A percentile compares a stretch with the other conserved stretches of the same genome.
phyloP scores from a whole-genome alignment of 1,140 invertebrate genomes.

The Drosophila miranda region DNA sequence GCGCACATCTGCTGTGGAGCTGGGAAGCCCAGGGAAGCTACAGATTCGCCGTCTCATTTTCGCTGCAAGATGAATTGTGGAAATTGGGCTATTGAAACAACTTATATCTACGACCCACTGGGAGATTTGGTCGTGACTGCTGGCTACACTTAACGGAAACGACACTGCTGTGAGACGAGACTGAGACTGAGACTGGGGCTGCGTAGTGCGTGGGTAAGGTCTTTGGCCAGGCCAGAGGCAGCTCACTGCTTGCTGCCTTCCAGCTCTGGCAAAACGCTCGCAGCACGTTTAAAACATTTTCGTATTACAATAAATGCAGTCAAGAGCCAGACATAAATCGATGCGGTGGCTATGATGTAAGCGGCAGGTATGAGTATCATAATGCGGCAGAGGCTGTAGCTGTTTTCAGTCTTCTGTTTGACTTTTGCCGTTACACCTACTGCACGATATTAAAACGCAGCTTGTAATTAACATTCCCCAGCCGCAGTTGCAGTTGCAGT shows the following conservation, averaged over 20 bases:
- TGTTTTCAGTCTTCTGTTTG: neutral
- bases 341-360: conserved; percentile 27
- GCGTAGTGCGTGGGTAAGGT: conserved; percentile 42
- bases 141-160: conserved; percentile 11
- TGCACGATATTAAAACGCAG: conserved; percentile 47
- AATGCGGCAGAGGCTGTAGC: conserved; percentile 6
- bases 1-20: conserved; percentile 31
- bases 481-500: neutral
- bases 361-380: conserved; percentile 7
- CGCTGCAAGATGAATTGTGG: conserved; percentile 30
- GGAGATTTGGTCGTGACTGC: conserved; percentile 41
- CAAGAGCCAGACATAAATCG: conserved; percentile 31
- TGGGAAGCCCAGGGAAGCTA: conserved; percentile 9
- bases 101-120: conserved; percentile 24
- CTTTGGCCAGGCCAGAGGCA: conserved; percentile 12
- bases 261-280: conserved; percentile 6
- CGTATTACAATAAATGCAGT: conserved; percentile 21
- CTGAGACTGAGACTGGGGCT: conserved; percentile 6
- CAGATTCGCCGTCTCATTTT: conserved; percentile 14
- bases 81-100: conserved; percentile 39
- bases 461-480: conserved; percentile 51
- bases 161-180: conserved; percentile 2
- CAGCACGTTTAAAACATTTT: conserved; percentile 14
- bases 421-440: conserved; percentile 17
- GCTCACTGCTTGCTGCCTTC: conserved; percentile 4